Conservation (phyloP, 1,140 invertebrate species). For the Brachionus manjavacas region DNA sequence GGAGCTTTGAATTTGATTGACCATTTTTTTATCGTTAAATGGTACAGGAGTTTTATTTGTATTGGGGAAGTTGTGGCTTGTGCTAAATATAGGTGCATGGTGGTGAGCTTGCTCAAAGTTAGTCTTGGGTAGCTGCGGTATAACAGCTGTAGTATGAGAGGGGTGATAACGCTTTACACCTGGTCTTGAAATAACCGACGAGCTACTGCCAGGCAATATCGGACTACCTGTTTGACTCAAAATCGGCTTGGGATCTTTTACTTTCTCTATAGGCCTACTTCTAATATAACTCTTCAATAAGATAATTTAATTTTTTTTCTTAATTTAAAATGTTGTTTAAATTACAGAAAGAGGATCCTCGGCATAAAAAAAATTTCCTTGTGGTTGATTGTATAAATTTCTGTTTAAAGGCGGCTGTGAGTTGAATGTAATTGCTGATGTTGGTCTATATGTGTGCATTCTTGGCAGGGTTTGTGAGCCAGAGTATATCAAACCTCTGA, state of each 20-base stretch:
- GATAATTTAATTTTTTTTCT: not conserved
- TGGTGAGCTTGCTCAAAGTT: not conserved
- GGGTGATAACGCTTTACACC: constrained; percentile 5
- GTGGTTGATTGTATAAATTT: not conserved
- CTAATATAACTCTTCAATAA: constrained; percentile 15
- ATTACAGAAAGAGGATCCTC: constrained; percentile 39
- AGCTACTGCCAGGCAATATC: not conserved
- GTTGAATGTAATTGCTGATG: not conserved
- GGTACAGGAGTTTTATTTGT: not conserved
- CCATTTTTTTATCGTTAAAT: constrained; percentile 40
- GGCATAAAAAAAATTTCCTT: not conserved
- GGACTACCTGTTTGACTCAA: constrained; percentile 41
- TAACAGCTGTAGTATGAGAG: not conserved
- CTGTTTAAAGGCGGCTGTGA: constrained; percentile 4
- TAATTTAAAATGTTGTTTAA: not conserved
- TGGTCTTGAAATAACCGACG: not conserved
- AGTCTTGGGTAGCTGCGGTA: not conserved
- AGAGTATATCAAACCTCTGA: not conserved
- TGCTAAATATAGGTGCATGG: not conserved
- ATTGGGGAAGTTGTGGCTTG: not conserved
- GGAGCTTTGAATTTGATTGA: constrained; percentile 43
- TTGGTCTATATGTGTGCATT: constrained; percentile 2
- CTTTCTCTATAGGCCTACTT: constrained; percentile 36
- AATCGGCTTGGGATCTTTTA: constrained; percentile 36
- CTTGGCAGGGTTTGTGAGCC: constrained; percentile 18